A percentile compares a stretch with the other conserved stretches of the same genome.
Evolutionary conservation across 2,888 invertebrate genomes (phyloP).

Genomic region (Dichetophora obliterata): DNA sequence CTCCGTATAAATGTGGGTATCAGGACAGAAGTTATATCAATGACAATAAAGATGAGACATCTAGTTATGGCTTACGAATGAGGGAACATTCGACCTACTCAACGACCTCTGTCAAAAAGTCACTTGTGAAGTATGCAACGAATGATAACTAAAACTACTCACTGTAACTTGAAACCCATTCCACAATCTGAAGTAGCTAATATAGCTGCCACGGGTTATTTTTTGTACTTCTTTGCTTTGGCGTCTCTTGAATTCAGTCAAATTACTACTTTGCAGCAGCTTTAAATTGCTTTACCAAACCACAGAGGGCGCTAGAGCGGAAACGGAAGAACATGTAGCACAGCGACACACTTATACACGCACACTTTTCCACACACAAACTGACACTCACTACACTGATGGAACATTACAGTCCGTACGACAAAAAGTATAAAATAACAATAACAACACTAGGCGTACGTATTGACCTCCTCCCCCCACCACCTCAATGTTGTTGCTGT

Average conservation of each 20-base stretch:
- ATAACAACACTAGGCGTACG: not conserved
- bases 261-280: conserved; percentile 23
- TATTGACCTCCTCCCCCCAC: not conserved
- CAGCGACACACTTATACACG: not conserved
- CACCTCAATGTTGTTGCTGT: not conserved
- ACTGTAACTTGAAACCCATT: not conserved
- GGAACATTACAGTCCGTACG: not conserved
- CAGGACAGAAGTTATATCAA: not conserved
- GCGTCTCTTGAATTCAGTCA: conserved; percentile 7
- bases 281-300: conserved; percentile 31
- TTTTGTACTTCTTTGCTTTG: not conserved
- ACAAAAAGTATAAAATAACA: not conserved
- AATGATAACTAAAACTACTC: not conserved
- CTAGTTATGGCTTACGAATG: not conserved
- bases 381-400: not conserved
- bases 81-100: conserved; percentile 9
- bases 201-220: no score
- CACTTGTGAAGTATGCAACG: not conserved
- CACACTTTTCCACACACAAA: not conserved
- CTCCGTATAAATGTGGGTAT: not conserved
- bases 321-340: conserved; percentile 21
- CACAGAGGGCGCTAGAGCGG: conserved; percentile 18
- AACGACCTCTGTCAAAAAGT: not conserved
- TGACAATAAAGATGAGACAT: conserved; percentile 3
- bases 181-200: not conserved